Evolutionary conservation across 2,113 vertebrate species (phyloP).

Genomic region (Raja brachyura): DNA sequence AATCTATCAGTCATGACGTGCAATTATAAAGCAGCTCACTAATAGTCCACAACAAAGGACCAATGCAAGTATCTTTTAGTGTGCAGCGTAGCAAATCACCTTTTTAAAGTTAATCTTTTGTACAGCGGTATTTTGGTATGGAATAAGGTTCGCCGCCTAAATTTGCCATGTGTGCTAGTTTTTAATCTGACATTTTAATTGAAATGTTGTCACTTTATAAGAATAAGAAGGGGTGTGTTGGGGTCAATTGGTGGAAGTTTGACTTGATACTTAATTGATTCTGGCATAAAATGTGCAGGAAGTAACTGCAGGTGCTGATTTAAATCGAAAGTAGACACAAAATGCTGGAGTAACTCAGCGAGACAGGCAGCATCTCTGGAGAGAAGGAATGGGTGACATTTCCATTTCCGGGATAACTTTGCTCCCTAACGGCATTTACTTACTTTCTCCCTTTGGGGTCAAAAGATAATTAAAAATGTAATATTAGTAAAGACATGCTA

Average conservation of each 20-base stretch:
- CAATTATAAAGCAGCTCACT: not conserved
- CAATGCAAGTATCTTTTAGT: not conserved
- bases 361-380: too few relatives aligned
- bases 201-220: not conserved
- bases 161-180: not conserved
- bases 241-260: not conserved
- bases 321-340: too few relatives aligned
- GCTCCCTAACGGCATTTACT: not conserved
- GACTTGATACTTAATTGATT: not conserved
- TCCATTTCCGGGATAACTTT: not conserved
- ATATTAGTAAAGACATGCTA: not conserved
- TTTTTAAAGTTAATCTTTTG: not conserved
- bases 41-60: not conserved
- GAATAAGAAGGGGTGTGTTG: too few relatives aligned
- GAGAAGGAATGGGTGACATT: too few relatives aligned
- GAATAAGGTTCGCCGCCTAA: not conserved
- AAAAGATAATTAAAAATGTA: not conserved
- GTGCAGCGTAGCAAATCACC: not conserved
- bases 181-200: not conserved
- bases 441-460: not conserved
- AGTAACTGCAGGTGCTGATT: too few relatives aligned
- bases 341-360: too few relatives aligned
- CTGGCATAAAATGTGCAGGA: too few relatives aligned
- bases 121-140: not conserved
- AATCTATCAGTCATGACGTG: not conserved